Base-by-base conservation (phyloP, 2,888 invertebrate species). In the Brachylomia viminalis region DNA sequence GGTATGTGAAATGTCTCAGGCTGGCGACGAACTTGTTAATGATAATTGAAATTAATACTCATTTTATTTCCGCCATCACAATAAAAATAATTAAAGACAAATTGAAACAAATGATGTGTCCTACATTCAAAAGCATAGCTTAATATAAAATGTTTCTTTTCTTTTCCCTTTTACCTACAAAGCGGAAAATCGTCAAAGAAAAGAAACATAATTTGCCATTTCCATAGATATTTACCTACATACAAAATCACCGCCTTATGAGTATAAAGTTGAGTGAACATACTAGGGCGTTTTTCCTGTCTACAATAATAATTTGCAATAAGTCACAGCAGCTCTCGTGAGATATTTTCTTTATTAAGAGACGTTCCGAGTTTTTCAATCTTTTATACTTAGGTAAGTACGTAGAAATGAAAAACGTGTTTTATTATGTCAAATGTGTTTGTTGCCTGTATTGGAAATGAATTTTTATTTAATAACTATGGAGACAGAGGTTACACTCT, bases 191-290 rank as follows among this genome's bases (percentile, higher is more conserved):
- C 38, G 2, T 75, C 65, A 64, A 70, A 75, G 62, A 68, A 79
- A 58, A 70, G 7, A 49, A 70, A 68, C 42, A 13, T 56, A 45
- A 66, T 59, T 56, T 65, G 4, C 67, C 56, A 76, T 80, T 75
- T 69, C 27, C 45, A 69, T 61, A n/a, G 23, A 33, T 67, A 83
- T 83, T 83, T 83, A 70, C 82, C 80, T 80, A 70, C 82, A 84
- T 80, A 65, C 11, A 64, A 54, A 75, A 71, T 82, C 75, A 61
- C 58, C 49, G 23, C 38, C 38, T 68, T 45, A 61, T 23, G 47
- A 42, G 66, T 64, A 59, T 70, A 52, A 83, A 72, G 76, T 82
- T 84, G 64, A 59, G 62, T n/a, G 67, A 68, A 58, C 45, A 52
- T 49, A 42, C 52, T 30, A 68, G 56, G 52, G 17, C 27, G 23